Base-by-base conservation (phyloP, 2,888 invertebrate genomes). In the Xanthia icteritia region DNA sequence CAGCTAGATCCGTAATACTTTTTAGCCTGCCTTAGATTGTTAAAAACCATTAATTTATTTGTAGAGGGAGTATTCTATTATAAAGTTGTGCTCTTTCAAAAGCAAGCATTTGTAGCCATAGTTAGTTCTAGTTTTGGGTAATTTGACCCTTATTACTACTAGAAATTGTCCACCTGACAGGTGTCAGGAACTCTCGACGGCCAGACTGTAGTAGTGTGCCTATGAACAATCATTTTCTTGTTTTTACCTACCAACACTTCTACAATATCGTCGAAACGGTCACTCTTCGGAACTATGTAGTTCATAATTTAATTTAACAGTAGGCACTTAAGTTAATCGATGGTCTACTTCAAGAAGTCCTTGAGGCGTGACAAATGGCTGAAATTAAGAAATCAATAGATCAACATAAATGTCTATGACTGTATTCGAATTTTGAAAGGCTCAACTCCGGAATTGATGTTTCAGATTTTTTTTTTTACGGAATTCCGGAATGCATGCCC, bases 371-470 rank as follows among this genome's bases (percentile, higher is more conserved):
- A 66, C 63, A 67, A 85, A 75, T 77, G 48, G n/a, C 51, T 56
- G 60, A 70, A 36, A 73, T 77, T 60, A 73, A 73, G 71, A 73
- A 81, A 83, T 85, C 83, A 73, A 78, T 83, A 77, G 17, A 51
- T 42, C 36, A 27, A 58, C 17, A 13, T 65, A 45, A 27, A 36
- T 36, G 17, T 69, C 15, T 27, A 54, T 76, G 15, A 27, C 42
- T 63, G 60, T 64, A 31, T 48, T 39, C 0, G n/a, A 60, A 42
- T 68, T 2, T 51, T 1, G 31, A 60, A 67, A n/a, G 42, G 76
- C 11, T n/a, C n/a, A n/a, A n/a, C n/a, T n/a, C n/a, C n/a, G n/a
- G n/a, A n/a, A n/a, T n/a, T n/a, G n/a, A n/a, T n/a, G n/a, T n/a
- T n/a, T n/a, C n/a, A n/a, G n/a, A n/a, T n/a, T n/a, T n/a, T n/a